phyloP scores from a whole-genome alignment of 2,797 vertebrate genomes.

The Ctenochaetus hawaiiensis region DNA sequence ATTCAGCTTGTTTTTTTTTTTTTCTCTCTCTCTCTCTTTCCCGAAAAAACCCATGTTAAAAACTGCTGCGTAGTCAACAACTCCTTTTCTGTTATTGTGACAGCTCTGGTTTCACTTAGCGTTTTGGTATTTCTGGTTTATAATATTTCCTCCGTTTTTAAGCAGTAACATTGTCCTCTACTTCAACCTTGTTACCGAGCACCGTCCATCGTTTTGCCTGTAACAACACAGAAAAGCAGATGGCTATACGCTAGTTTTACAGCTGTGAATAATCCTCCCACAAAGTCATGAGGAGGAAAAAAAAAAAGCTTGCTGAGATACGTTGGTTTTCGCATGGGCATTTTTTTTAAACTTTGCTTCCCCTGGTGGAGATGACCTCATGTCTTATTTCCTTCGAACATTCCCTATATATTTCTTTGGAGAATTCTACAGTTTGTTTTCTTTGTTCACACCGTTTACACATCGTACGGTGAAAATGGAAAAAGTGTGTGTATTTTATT shows the following conservation, averaged over 20 bases:
- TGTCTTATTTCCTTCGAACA: slow-evolving; percentile 55
- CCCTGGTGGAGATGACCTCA: slow-evolving; percentile 61
- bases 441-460: slow-evolving; percentile 37
- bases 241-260: slow-evolving; percentile 67
- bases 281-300: slow-evolving; percentile 52
- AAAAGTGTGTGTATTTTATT: slow-evolving; percentile 51
- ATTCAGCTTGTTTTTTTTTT: slow-evolving; percentile 44
- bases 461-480: slow-evolving; percentile 32
- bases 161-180: slow-evolving; percentile 64
- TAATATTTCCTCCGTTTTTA: slow-evolving; percentile 61
- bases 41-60: slow-evolving; percentile 40
- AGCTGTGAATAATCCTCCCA: slow-evolving; percentile 70
- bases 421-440: slow-evolving; percentile 41
- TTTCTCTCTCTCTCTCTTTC: slow-evolving; percentile 9
- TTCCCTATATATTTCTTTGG: slow-evolving; percentile 37
- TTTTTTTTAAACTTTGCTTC: slow-evolving; percentile 57
- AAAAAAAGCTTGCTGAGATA: slow-evolving; percentile 52
- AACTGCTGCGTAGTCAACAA: slow-evolving; percentile 47
- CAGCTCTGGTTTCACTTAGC: slow-evolving; percentile 76
- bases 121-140: slow-evolving; percentile 65
- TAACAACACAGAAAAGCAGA: slow-evolving; percentile 61
- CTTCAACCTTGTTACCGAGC: slow-evolving; percentile 61
- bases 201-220: slow-evolving; percentile 48
- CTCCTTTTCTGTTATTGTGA: slow-evolving; percentile 43
- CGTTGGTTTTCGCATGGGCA: slow-evolving; percentile 53